Percentiles rank a stretch among this genome's conserved stretches.
Evolutionary conservation across 92 coral and sea anemone genomes (phyloP).

Genomic region (Zoanthus gigantus): DNA sequence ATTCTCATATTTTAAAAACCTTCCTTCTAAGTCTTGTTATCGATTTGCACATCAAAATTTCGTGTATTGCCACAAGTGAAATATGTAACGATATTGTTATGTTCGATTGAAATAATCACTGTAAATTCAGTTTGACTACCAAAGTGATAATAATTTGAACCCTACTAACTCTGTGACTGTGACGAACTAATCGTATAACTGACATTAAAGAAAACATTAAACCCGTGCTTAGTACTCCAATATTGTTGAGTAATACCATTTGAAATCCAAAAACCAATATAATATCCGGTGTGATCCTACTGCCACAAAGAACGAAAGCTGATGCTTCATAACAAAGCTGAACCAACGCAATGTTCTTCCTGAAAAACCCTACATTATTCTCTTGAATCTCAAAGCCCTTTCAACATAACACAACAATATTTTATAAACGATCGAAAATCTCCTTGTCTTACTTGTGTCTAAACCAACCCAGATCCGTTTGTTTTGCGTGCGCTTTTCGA

Average conservation of each 20-base stretch:
- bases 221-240: not conserved
- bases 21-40: not conserved
- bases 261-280: constrained; percentile 18
- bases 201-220: not conserved
- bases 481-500: not conserved
- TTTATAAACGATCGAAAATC: not conserved
- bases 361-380: not conserved
- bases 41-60: not conserved
- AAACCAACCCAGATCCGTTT: not conserved
- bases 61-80: constrained; percentile 2
- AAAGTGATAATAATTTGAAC: constrained; percentile 2
- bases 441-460: not conserved
- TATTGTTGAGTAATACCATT: not conserved
- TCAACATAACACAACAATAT: not conserved
- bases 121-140: constrained; percentile 1
- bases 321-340: not conserved
- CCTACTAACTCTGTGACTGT: not conserved
- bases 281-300: not conserved
- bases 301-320: not conserved
- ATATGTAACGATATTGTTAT: not conserved
- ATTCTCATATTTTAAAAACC: not conserved
- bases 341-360: not conserved
- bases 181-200: not conserved
- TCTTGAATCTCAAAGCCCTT: not conserved
- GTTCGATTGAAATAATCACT: not conserved